A percentile compares a stretch with the other conserved stretches of the same genome.
Conservation (phyloP, 2,113 vertebrate species). For the Psammodynastes pulverulentus region DNA sequence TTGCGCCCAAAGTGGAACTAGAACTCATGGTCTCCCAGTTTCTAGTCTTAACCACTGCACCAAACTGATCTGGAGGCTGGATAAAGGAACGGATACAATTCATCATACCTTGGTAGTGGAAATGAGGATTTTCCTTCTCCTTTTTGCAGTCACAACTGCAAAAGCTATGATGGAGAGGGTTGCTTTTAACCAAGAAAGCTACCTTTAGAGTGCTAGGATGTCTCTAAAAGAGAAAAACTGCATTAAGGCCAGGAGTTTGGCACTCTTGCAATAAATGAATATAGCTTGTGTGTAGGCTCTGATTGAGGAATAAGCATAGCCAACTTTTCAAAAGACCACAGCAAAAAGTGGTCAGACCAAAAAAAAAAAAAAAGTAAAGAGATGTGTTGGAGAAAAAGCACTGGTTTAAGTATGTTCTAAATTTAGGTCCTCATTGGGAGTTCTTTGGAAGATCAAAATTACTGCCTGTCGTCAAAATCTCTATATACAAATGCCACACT, state of each 20-base stretch:
- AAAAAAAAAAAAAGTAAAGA: background rate
- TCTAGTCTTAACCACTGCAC: background rate
- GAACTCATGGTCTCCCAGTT: background rate
- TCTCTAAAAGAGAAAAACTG: background rate
- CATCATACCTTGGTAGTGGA: too few relatives aligned
- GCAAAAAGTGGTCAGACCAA: background rate
- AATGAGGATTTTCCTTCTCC: background rate
- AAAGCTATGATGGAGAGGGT: background rate
- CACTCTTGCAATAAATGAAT: background rate
- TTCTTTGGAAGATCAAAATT: conserved; percentile 27
- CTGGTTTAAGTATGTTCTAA: conserved; percentile 24
- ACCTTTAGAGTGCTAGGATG: background rate
- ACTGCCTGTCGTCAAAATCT: background rate
- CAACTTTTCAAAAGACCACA: background rate
- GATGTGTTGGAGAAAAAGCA: background rate
- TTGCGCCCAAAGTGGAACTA: background rate
- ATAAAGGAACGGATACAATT: background rate
- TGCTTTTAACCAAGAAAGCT: background rate
- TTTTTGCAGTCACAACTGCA: background rate
- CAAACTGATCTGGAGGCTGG: background rate
- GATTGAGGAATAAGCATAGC: background rate
- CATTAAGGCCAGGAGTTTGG: background rate
- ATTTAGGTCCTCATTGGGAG: conserved; percentile 15
- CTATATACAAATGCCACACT: background rate
- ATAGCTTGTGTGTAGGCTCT: background rate